Evolutionary conservation across 1,140 invertebrate genomes (phyloP).

Genomic region (Drosophila parvula): DNA sequence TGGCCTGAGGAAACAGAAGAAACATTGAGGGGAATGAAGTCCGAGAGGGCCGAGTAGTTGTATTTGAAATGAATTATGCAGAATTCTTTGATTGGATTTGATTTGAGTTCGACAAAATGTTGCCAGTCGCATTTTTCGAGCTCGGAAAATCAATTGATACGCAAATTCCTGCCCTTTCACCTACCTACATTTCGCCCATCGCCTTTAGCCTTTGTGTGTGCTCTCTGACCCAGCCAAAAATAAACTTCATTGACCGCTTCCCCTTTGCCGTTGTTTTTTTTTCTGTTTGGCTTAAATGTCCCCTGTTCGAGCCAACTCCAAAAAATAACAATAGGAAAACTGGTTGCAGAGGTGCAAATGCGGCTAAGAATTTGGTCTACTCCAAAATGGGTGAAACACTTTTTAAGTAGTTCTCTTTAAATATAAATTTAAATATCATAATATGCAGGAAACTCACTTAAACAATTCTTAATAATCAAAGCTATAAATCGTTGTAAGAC

Average conservation of each 20-base stretch:
- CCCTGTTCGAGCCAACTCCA: not conserved
- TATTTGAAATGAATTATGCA: constrained; percentile 32
- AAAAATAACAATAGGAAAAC: constrained; percentile 4
- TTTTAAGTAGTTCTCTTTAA: not conserved
- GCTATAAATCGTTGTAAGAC: not conserved
- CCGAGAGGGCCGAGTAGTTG: not conserved
- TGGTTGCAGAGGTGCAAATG: not conserved
- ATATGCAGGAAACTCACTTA: no score
- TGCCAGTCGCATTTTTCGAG: constrained; percentile 6
- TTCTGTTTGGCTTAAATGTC: not conserved
- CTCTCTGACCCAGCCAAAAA: constrained; percentile 49
- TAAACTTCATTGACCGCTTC: constrained; percentile 51
- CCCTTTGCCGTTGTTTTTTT: constrained; percentile 13
- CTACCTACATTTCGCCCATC: not conserved
- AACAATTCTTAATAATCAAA: not conserved
- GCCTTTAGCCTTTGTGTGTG: constrained; percentile 4
- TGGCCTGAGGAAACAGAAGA: not conserved
- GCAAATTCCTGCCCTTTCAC: constrained; percentile 45
- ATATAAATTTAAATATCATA: not conserved
- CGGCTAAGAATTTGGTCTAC: not conserved
- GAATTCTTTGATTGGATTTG: constrained; percentile 41
- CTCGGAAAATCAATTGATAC: constrained; percentile 67
- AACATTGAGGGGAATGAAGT: not conserved
- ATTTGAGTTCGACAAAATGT: constrained; percentile 31
- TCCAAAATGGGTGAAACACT: not conserved